Base-by-base conservation (phyloP, 2,888 invertebrate species). In the Hemithea aestivaria region DNA sequence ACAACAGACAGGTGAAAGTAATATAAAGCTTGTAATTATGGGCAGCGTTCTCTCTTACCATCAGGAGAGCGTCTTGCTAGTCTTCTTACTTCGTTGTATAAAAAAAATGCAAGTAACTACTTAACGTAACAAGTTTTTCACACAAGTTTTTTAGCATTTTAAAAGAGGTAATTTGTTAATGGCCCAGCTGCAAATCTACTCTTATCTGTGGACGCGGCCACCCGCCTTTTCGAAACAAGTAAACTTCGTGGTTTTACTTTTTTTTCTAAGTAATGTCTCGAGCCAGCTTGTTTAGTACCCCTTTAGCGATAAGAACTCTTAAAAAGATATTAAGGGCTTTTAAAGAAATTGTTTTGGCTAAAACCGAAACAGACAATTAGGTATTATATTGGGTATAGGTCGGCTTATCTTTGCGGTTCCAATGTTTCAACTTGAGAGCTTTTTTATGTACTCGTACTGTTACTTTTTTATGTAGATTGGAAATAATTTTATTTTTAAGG, bases 151-250 rank as follows among this genome's bases (percentile, higher is more conserved):
- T 27, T 48, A 60, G 56, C 51, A 58, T 43, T 66, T 65, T 67
- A 71, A 72, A 69, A 66, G 28, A 26, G 72, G 78, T 76, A 80
- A 84, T 84, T 84, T 81, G 83, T 78, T 78, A 84, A 84, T 83
- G 80, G 79, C 52, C 60, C 57, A 66, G 70, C 67, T 75, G 79
- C 82, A 82, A 84, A 84, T 82, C 80, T 75, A 66, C 58, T 55
- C 68, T 68, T 83, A 87, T 87, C 85, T 71, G 79, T 81, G 80
- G 69, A 66, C 69, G 58, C 73, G 62, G 53, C 71, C 71, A 71
- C 71, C 76, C 73, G 78, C 73, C 73, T 74, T 78, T 79, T 79
- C 62, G 75, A 83, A 84, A 81, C 78, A 80, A 80, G 75, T 74
- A 75, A 79, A 82, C 68, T 77, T 65, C 54, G 60, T 56, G 68